Evolutionary conservation across 1,140 invertebrate genomes (phyloP).

Genomic region (Condylostylus longicornis): DNA sequence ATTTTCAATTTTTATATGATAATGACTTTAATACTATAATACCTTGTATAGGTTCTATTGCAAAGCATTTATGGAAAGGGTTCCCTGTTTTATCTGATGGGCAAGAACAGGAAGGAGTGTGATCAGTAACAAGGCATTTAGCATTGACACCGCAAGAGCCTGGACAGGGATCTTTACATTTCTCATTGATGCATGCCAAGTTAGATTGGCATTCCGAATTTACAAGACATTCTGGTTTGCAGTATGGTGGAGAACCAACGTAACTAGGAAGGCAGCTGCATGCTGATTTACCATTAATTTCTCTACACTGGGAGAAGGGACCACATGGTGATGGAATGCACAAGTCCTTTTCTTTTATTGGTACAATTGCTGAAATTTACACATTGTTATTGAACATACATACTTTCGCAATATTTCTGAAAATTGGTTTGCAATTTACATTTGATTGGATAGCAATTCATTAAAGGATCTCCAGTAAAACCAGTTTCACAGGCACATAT

Average conservation of each 20-base stretch:
- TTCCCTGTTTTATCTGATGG: constrained; percentile 49
- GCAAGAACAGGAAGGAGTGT: constrained; percentile 53
- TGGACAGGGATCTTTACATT: constrained; percentile 53
- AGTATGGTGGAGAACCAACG: constrained; percentile 52
- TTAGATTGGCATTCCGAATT: constrained; percentile 53
- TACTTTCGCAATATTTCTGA: too few species aligned
- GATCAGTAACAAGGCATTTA: constrained; percentile 49
- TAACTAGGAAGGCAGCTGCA: constrained; percentile 53
- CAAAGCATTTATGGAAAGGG: constrained; percentile 45
- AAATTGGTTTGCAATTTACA: too few species aligned
- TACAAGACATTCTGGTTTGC: constrained; percentile 55
- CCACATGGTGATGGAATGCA: constrained; percentile 62
- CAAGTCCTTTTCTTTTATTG: constrained; percentile 38
- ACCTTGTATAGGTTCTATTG: constrained; percentile 23
- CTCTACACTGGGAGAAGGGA: constrained; percentile 50
- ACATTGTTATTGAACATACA: too few species aligned
- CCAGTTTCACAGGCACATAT: constrained; percentile 56
- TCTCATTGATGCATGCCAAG: constrained; percentile 50
- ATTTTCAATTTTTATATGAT: constrained; percentile 29
- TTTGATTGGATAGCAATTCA: constrained; percentile 16
- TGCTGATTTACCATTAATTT: constrained; percentile 43
- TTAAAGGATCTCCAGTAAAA: constrained; percentile 61
- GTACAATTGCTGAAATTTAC: constrained; percentile 37
- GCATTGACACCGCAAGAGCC: constrained; percentile 51
- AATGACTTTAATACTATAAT: constrained; percentile 25